Evolutionary conservation across 2,888 invertebrate genomes (phyloP).

Genomic region (Crepidodera aurea): DNA sequence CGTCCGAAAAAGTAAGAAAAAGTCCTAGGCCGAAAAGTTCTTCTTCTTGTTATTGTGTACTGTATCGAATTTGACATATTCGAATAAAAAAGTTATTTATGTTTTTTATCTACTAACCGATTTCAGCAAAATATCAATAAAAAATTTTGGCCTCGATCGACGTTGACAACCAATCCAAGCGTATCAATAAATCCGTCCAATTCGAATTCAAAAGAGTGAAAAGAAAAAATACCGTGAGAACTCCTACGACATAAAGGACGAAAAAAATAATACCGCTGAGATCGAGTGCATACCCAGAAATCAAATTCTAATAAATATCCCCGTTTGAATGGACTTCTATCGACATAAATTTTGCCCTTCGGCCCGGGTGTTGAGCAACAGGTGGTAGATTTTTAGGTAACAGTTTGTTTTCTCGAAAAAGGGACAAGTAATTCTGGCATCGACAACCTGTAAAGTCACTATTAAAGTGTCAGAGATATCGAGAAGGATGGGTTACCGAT

Average conservation of each 20-base stretch:
- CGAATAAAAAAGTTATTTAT: no score
- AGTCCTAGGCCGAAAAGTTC: no score
- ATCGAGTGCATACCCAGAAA: slow-evolving; percentile 40
- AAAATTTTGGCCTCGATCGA: background rate
- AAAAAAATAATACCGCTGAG: slow-evolving; percentile 29
- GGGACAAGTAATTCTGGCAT: slow-evolving; percentile 35
- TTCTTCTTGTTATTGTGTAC: no score
- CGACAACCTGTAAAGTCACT: slow-evolving; percentile 43
- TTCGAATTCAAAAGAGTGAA: slow-evolving; percentile 6
- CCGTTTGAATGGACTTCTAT: slow-evolving; percentile 45
- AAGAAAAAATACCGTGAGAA: slow-evolving; percentile 44
- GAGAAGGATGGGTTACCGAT: slow-evolving; percentile 22
- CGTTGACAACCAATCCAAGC: slow-evolving; percentile 8
- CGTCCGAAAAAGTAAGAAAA: no score
- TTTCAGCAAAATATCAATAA: background rate
- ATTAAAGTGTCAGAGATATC: slow-evolving; percentile 34
- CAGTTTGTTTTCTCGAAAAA: slow-evolving; percentile 35
- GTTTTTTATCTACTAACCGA: no score
- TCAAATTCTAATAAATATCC: slow-evolving; percentile 51
- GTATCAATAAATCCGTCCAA: slow-evolving; percentile 17
- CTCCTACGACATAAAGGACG: slow-evolving; percentile 35
- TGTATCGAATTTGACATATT: no score
- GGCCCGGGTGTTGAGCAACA: slow-evolving; percentile 40
- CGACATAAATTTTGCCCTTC: slow-evolving; percentile 45
- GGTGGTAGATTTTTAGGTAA: slow-evolving; percentile 48